Evolutionary conservation across 1,140 invertebrate species (phyloP).

Genomic region (Drosophila lowei): DNA sequence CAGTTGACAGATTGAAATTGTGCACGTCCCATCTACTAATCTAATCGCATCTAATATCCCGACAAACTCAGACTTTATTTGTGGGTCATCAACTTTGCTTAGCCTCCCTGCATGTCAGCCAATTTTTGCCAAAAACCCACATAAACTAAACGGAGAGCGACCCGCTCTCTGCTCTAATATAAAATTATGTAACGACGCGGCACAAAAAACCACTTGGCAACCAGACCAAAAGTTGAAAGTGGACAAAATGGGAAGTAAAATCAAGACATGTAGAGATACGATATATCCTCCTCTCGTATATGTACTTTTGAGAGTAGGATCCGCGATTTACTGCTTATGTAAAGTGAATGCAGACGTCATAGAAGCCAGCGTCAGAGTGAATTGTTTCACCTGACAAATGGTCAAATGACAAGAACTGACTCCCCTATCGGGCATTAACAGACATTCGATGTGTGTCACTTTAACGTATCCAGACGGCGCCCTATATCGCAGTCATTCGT

Average conservation of each 20-base stretch:
- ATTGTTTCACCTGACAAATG: slow-evolving; percentile 67
- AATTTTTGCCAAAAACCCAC: slow-evolving; percentile 4
- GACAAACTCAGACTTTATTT: slow-evolving; percentile 43
- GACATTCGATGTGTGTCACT: slow-evolving; percentile 4
- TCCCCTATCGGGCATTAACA: slow-evolving; percentile 1
- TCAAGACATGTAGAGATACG: neutral
- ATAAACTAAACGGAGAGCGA: slow-evolving; percentile 36
- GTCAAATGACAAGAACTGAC: slow-evolving; percentile 56
- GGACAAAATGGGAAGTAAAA: no score
- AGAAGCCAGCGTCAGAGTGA: neutral
- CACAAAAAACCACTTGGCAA: slow-evolving; percentile 53
- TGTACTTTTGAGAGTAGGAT: slow-evolving; percentile 7
- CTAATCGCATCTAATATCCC: slow-evolving; percentile 36
- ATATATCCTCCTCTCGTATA: no score
- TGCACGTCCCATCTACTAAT: slow-evolving; percentile 41
- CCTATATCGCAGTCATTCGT: slow-evolving; percentile 22
- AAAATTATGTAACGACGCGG: slow-evolving; percentile 68
- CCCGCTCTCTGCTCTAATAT: slow-evolving; percentile 39
- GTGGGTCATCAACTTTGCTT: slow-evolving; percentile 30
- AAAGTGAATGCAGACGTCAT: slow-evolving; percentile 32
- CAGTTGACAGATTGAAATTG: slow-evolving; percentile 25
- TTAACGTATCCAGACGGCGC: slow-evolving; percentile 26
- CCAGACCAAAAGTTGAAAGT: slow-evolving; percentile 23
- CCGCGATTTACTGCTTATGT: slow-evolving; percentile 44
- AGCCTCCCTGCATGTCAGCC: neutral